These are phyloP conservation scores for Thyatira batis DNA, from an alignment of 2,888 invertebrate genomes.

Conservation along the genomic window DNA sequence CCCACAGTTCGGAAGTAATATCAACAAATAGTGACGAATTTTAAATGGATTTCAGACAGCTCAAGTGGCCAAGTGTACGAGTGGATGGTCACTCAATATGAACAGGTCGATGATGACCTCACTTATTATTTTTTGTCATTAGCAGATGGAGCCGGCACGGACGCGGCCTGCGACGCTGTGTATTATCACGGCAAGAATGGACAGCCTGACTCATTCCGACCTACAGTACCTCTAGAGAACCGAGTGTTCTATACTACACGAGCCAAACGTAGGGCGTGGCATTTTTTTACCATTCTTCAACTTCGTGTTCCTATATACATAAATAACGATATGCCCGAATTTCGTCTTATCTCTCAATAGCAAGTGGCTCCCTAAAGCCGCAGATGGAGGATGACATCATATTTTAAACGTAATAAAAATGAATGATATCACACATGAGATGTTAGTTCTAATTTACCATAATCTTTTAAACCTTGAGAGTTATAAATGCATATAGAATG, in stretches of 20 bases:
- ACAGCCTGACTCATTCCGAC: constrained; percentile 41
- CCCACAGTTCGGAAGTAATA: constrained; percentile 40
- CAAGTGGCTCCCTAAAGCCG: constrained; percentile 19
- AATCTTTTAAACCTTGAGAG: constrained; percentile 30
- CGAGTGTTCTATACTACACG: constrained; percentile 16
- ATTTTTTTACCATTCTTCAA: constrained; percentile 11
- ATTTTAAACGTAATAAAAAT: constrained; percentile 40
- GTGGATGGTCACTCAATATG: constrained; percentile 34
- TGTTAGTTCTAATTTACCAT: constrained; percentile 30
- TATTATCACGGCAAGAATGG: constrained; percentile 46
- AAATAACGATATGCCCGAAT: background rate
- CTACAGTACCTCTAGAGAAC: constrained; percentile 33
- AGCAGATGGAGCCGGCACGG: constrained; percentile 33
- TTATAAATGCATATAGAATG: background rate
- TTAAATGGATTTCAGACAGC: constrained; percentile 26
- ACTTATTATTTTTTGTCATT: constrained; percentile 58
- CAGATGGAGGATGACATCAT: constrained; percentile 49
- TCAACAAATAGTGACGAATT: constrained; percentile 39
- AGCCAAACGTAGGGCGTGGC: constrained; percentile 43
- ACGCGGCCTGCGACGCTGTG: constrained; percentile 13
- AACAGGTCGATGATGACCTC: constrained; percentile 52
- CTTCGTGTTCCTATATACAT: background rate
- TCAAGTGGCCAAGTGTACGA: constrained; percentile 27
- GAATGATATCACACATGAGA: constrained; percentile 45
- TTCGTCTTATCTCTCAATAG: background rate